Evolutionary conservation across 2,113 vertebrate genomes (phyloP).

Genomic region (Bombycilla garrulus): DNA sequence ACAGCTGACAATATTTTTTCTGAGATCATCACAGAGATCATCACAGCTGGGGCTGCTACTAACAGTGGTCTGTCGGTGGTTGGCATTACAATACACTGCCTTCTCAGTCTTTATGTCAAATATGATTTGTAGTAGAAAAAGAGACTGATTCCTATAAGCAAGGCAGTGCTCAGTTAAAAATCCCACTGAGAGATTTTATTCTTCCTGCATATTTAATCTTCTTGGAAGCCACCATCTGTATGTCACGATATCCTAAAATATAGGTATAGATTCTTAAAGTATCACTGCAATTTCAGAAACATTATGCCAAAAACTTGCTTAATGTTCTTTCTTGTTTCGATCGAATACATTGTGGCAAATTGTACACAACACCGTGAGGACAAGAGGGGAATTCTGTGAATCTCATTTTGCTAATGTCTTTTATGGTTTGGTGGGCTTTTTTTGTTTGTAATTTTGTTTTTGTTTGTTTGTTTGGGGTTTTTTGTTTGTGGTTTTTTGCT

Average conservation of each 20-base stretch:
- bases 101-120: background rate
- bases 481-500: background rate
- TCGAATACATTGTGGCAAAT: background rate
- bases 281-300: background rate
- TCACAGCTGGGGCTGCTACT: background rate
- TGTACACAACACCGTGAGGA: background rate
- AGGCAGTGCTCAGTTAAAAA: slow-evolving; percentile 19
- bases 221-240: slow-evolving; percentile 31
- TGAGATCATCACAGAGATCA: background rate
- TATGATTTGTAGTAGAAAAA: slow-evolving; percentile 14
- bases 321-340: slow-evolving; percentile 39
- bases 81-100: background rate
- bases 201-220: slow-evolving; percentile 59
- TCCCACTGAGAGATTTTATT: slow-evolving; percentile 38
- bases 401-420: background rate
- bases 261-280: background rate
- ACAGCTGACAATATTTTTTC: background rate
- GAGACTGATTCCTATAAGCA: background rate
- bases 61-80: background rate
- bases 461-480: background rate
- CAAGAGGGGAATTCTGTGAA: background rate
- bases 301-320: slow-evolving; percentile 17
- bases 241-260: background rate
- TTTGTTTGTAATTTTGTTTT: background rate
- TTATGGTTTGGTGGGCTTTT: background rate